phyloP scores from a whole-genome alignment of 23 tunicate genomes.

The Botrylloides violaceus region DNA sequence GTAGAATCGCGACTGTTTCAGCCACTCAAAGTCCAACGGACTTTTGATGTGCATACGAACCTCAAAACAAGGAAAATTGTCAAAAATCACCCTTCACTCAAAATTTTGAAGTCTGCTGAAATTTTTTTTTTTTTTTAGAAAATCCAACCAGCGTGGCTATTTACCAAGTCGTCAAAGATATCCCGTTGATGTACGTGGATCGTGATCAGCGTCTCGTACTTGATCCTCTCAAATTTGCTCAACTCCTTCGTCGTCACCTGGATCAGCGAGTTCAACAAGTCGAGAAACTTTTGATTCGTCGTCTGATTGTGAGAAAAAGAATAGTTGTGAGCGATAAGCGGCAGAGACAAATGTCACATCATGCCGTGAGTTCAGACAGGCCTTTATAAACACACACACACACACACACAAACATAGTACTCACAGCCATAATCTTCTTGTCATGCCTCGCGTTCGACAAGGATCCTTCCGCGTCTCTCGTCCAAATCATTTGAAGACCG shows the following conservation, averaged over 20 bases:
- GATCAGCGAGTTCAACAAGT: constrained; percentile 69
- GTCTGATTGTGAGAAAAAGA: constrained; percentile 1
- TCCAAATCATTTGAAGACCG: constrained; percentile 96
- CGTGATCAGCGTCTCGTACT: constrained; percentile 92
- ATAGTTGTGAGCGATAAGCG: background rate
- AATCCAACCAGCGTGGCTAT: background rate
- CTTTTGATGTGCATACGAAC: constrained; percentile 95
- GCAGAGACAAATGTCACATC: too few relatives aligned
- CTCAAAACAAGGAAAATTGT: constrained; percentile 13
- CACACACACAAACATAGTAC: background rate
- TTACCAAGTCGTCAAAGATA: constrained; percentile 89
- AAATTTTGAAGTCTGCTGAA: background rate
- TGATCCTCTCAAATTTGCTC: constrained; percentile 90
- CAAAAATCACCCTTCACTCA: background rate
- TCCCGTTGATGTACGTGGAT: constrained; percentile 99
- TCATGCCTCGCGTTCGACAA: constrained; percentile 78
- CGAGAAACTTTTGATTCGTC: constrained; percentile 90
- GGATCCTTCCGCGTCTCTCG: constrained; percentile 91
- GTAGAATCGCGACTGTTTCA: constrained; percentile 96
- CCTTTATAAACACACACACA: too few relatives aligned
- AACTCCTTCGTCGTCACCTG: constrained; percentile 84
- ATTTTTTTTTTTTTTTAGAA: background rate
- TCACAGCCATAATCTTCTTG: constrained; percentile 86
- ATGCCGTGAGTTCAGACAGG: too few relatives aligned
- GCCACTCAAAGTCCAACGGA: constrained; percentile 94